Evolutionary conservation across 2,797 vertebrate species (phyloP), one percentile per base, ranked within the genome.

Genomic region (Scarus forsteni): DNA sequence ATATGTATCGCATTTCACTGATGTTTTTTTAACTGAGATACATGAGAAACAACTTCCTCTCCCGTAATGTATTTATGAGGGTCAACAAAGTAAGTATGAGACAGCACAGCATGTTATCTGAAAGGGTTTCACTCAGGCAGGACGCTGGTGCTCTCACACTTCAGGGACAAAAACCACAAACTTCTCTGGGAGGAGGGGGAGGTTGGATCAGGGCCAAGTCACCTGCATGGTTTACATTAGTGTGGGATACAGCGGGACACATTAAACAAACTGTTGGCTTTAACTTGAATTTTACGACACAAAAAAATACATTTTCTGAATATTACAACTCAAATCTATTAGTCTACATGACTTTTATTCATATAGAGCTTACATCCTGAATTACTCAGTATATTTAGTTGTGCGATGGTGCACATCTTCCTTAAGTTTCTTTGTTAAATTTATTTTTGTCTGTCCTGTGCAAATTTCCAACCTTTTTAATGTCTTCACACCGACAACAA

Each of bases 191-290:
- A 70, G 19, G 27, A 75, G 76, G 77, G 76, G 77, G 77, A 83
- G 75, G 76, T 55, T 85, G 83, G 86, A 74, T 12, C 34, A 1
- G 42, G 42, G 72, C 83, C 86, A 87, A 55, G 53, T 60, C 8
- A 77, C 70, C 79, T 79, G 77, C 70, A 73, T 53, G 55, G 53
- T 79, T 66, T 66, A 72, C 68, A 70, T 65, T n/a, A 40, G 15
- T 12, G n/a, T 35, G 42, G 8, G 42, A 15, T 2, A 8, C n/a
- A 58, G 58, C 57, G 27, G 1, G 56, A 18, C 60, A 18, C 60
- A 49, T 58, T 48, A 46, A 34, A 56, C 61, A 56, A 71, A 65
- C 69, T 16, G 55, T 16, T 15, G 64, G 52, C 60, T 60, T 59
- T n/a, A 9, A 57, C 46, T 46, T 6, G 36, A n/a, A 36, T 53